These are phyloP conservation scores for Empis livida DNA, from an alignment of 2,888 invertebrate species.

Conservation along the genomic window DNA sequence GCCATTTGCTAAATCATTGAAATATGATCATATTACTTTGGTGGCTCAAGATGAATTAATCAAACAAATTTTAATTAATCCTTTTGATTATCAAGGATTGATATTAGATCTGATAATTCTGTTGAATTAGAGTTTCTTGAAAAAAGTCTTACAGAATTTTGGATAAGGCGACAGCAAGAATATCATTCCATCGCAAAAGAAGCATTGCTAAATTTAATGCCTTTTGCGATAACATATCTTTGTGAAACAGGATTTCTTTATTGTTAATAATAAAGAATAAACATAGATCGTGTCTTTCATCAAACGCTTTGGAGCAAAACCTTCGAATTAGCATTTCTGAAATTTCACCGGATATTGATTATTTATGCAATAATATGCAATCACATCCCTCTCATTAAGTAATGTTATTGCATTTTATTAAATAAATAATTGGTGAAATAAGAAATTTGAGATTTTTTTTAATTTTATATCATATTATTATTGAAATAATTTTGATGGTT, in stretches of 20 bases:
- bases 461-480: background rate
- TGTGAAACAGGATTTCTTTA: slow-evolving; percentile 6
- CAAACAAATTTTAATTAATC: too few species aligned
- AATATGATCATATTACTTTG: slow-evolving; percentile 1
- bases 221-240: slow-evolving; percentile 5
- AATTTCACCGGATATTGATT: slow-evolving; percentile 3
- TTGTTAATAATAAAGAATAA: slow-evolving; percentile 2
- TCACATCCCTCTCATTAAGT: background rate
- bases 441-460: background rate
- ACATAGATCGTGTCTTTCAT: slow-evolving; percentile 5
- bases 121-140: slow-evolving; percentile 4
- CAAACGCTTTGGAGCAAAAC: slow-evolving; percentile 4
- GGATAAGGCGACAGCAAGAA: slow-evolving; percentile 6
- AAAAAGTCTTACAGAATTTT: slow-evolving; percentile 7
- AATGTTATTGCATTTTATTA: background rate
- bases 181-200: slow-evolving; percentile 5
- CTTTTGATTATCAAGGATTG: too few species aligned
- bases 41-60: slow-evolving; percentile 6
- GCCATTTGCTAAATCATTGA: slow-evolving; percentile 2
- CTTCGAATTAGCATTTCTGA: slow-evolving; percentile 2
- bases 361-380: background rate
- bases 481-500: background rate
- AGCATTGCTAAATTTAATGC: slow-evolving; percentile 5
- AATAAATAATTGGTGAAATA: background rate
- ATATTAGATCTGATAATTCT: slow-evolving; percentile 7